Percentiles rank a stretch among this genome's conserved stretches.
phyloP scores from a whole-genome alignment of 2,888 invertebrate genomes.

The Fragum fragum region DNA sequence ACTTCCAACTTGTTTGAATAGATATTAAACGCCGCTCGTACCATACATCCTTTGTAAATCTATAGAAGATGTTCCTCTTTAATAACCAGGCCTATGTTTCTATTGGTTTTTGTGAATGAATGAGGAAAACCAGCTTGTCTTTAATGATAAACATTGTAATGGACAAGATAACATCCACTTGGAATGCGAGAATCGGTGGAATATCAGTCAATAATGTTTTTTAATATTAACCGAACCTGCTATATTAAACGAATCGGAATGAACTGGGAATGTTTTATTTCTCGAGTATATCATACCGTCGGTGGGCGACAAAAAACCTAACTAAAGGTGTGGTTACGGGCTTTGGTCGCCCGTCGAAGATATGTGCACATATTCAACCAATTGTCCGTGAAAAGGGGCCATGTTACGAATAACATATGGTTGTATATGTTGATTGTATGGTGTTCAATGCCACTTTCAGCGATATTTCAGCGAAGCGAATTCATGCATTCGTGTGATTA shows the following conservation, averaged over 20 bases:
- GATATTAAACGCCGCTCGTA: background rate
- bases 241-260: background rate
- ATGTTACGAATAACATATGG: too few species aligned
- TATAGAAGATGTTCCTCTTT: background rate
- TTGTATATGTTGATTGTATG: too few species aligned
- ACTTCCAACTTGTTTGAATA: background rate
- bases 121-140: background rate
- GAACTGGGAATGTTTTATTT: too few species aligned
- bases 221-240: background rate
- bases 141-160: background rate
- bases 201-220: background rate
- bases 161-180: slow-evolving; percentile 2
- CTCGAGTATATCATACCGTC: too few species aligned
- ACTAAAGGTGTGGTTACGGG: too few species aligned
- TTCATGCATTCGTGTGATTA: too few species aligned
- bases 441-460: too few species aligned
- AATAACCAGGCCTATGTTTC: background rate
- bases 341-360: too few species aligned
- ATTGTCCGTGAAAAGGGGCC: too few species aligned
- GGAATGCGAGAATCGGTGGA: background rate
- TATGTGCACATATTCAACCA: too few species aligned
- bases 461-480: too few species aligned
- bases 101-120: slow-evolving; percentile 6
- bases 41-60: background rate
- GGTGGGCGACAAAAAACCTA: too few species aligned